Conservation (phyloP, 2,797 vertebrate genomes). For the Gadopsis marmoratus region DNA sequence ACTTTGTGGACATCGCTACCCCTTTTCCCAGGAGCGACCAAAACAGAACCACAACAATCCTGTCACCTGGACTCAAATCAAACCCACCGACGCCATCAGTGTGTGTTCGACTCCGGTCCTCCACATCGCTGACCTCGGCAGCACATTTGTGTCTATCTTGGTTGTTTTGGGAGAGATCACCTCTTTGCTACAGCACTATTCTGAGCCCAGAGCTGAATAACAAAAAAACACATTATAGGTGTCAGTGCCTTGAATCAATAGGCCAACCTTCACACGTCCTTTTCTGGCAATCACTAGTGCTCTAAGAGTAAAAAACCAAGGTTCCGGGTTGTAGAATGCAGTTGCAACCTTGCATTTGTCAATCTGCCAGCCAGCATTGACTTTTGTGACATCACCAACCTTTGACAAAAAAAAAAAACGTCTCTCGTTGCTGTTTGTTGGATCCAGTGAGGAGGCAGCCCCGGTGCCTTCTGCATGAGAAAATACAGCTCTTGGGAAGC, state of each 20-base stretch:
- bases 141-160: not conserved
- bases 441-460: slow-evolving; percentile 13
- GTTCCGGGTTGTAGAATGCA: not conserved
- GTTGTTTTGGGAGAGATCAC: not conserved
- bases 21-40: not conserved
- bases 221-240: slow-evolving; percentile 18
- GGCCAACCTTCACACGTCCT: slow-evolving; percentile 4
- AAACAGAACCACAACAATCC: slow-evolving; percentile 16
- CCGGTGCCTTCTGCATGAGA: slow-evolving; percentile 39
- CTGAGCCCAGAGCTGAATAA: not conserved
- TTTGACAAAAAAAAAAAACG: slow-evolving; percentile 2
- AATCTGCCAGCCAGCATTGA: slow-evolving; percentile 26
- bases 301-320: not conserved
- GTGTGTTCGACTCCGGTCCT: not conserved
- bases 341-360: slow-evolving; percentile 8
- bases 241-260: slow-evolving; percentile 15
- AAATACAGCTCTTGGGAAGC: slow-evolving; percentile 31
- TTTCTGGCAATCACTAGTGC: not conserved
- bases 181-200: not conserved
- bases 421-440: slow-evolving; percentile 33
- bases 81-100: not conserved
- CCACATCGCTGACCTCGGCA: not conserved
- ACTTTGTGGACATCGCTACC: slow-evolving; percentile 23
- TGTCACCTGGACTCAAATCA: slow-evolving; percentile 5
- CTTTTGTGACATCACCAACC: slow-evolving; percentile 43